phyloP scores from a whole-genome alignment of 2,888 invertebrate species.

The Gortyna flavago region DNA sequence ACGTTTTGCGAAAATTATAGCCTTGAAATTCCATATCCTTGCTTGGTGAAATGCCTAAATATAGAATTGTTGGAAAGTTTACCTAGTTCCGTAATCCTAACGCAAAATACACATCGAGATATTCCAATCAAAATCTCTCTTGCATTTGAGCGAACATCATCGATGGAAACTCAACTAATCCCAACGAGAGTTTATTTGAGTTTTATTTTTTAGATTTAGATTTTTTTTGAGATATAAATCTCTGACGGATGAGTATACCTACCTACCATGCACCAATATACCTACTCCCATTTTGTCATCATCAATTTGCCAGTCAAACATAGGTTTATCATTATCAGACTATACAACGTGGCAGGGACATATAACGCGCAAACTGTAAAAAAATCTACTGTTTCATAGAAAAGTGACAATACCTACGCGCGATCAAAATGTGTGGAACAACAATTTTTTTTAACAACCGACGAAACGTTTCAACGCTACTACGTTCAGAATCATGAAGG shows the following conservation, averaged over 20 bases:
- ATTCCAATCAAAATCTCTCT: neutral
- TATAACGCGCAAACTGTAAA: neutral
- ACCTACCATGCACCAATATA: too few relatives aligned
- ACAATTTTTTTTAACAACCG: neutral
- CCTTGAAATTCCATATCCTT: constrained; percentile 50
- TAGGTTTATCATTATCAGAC: too few relatives aligned
- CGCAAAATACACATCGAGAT: neutral
- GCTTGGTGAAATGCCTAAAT: constrained; percentile 23
- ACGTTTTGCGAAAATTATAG: constrained; percentile 44
- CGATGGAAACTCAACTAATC: neutral
- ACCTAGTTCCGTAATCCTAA: neutral
- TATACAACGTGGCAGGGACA: neutral
- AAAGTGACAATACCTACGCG: too few relatives aligned
- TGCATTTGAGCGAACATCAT: neutral
- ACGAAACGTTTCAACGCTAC: neutral
- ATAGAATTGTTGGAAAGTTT: constrained; percentile 13
- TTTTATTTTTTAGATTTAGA: too few relatives aligned
- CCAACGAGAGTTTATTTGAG: too few relatives aligned
- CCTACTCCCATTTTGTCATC: too few relatives aligned
- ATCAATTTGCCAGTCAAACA: too few relatives aligned
- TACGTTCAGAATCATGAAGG: neutral
- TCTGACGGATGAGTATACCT: neutral
- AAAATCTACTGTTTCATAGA: neutral
- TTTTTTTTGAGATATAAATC: too few relatives aligned
- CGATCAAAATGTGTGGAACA: too few relatives aligned